These are phyloP conservation scores for Tetraneura akinire DNA, from an alignment of 1,140 invertebrate species.

Conservation along the genomic window DNA sequence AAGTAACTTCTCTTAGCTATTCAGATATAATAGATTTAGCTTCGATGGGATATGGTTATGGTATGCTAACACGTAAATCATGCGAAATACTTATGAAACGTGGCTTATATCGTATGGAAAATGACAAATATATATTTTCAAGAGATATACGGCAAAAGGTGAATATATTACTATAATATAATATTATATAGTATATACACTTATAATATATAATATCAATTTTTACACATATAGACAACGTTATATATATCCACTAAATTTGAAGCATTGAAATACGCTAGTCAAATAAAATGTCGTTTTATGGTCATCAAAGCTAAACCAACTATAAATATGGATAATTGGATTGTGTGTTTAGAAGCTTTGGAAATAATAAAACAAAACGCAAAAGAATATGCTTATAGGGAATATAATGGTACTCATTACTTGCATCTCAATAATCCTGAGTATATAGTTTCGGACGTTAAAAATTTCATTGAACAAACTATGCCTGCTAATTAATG, in stretches of 20 bases:
- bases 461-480: conserved; percentile 66
- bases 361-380: conserved; percentile 67
- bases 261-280: conserved; percentile 70
- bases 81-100: conserved; percentile 72
- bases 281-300: conserved; percentile 73
- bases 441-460: conserved; percentile 67
- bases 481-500: not conserved
- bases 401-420: conserved; percentile 77
- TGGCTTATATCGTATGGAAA: conserved; percentile 65
- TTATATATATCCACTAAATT: conserved; percentile 73
- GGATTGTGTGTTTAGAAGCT: conserved; percentile 69
- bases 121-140: conserved; percentile 66
- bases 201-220: conserved; percentile 32
- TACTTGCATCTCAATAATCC: conserved; percentile 82
- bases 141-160: conserved; percentile 68
- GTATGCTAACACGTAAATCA: conserved; percentile 67
- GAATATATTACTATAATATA: conserved; percentile 16
- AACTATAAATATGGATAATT: conserved; percentile 67
- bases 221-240: conserved; percentile 62
- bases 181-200: no score
- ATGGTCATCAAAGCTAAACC: conserved; percentile 74
- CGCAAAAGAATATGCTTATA: conserved; percentile 66
- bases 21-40: conserved; percentile 75
- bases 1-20: conserved; percentile 71
- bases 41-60: conserved; percentile 70